Conservation (phyloP, 2,797 vertebrate species). For the Lepus townsendii region DNA sequence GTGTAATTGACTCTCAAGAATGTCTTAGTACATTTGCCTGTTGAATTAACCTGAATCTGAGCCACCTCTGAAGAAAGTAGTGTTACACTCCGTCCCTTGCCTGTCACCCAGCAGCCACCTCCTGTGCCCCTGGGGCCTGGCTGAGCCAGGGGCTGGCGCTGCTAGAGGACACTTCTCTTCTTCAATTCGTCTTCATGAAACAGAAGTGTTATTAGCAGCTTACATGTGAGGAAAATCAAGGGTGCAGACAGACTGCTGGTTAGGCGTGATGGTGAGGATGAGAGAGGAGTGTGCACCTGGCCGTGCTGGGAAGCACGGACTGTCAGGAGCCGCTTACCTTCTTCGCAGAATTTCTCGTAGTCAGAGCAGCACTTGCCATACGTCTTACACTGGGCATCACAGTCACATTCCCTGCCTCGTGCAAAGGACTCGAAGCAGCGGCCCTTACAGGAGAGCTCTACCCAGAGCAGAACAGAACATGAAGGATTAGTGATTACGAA, state of each 20-base stretch:
- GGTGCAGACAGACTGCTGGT: not conserved
- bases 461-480: slow-evolving; percentile 61
- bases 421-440: slow-evolving; percentile 94
- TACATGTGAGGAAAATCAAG: not conserved
- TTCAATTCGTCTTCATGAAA: not conserved
- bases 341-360: slow-evolving; percentile 88
- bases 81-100: accelerated
- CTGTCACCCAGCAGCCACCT: not conserved
- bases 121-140: not conserved
- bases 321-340: slow-evolving; percentile 86
- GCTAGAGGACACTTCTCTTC: not conserved
- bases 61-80: not conserved
- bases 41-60: not conserved
- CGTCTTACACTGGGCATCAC: slow-evolving; percentile 91
- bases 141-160: not conserved
- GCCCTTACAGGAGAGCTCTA: slow-evolving; percentile 95
- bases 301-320: accelerated
- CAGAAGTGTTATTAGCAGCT: not conserved
- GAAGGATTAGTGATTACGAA: not conserved
- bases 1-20: not conserved
- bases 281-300: too few species aligned
- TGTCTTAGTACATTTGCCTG: not conserved
- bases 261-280: not conserved
- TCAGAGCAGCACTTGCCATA: slow-evolving; percentile 95
- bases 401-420: slow-evolving; percentile 93